Evolutionary conservation across 1,140 invertebrate genomes (phyloP).

Genomic region (Eupristina koningsbergeri): DNA sequence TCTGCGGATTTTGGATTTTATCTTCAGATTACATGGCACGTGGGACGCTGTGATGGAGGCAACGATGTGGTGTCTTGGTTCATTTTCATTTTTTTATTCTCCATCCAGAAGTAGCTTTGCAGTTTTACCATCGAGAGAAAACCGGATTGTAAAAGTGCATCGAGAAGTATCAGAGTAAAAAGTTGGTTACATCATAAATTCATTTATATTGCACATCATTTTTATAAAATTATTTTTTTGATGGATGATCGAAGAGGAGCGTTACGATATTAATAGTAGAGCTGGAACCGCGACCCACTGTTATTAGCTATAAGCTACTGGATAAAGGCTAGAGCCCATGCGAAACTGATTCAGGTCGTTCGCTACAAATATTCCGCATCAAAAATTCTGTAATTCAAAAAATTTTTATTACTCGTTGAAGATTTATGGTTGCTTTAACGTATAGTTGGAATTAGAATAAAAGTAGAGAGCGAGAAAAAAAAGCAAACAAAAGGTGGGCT

Average conservation of each 20-base stretch:
- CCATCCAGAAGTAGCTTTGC: not conserved
- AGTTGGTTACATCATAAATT: not conserved
- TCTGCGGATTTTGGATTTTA: conserved; percentile 16
- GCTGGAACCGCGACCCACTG: too few relatives aligned
- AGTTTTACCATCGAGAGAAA: not conserved
- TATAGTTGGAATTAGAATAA: not conserved
- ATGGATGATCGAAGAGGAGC: too few relatives aligned
- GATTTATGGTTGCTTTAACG: too few relatives aligned
- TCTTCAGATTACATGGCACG: conserved; percentile 28
- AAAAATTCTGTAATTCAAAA: too few relatives aligned
- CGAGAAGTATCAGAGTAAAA: not conserved
- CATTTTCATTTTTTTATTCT: not conserved
- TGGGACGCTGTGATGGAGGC: not conserved
- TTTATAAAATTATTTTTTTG: not conserved
- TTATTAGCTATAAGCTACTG: too few relatives aligned
- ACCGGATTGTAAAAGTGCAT: not conserved
- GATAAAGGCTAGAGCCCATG: too few relatives aligned
- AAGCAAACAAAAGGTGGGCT: too few relatives aligned
- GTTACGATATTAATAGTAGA: too few relatives aligned
- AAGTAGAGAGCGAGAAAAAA: not conserved
- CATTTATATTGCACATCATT: not conserved
- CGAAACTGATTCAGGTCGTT: too few relatives aligned
- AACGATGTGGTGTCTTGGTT: not conserved
- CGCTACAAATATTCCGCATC: too few relatives aligned
- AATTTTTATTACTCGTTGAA: too few relatives aligned